Conservation (phyloP, 2,113 vertebrate genomes). For the Oncorhynchus kisutch region DNA sequence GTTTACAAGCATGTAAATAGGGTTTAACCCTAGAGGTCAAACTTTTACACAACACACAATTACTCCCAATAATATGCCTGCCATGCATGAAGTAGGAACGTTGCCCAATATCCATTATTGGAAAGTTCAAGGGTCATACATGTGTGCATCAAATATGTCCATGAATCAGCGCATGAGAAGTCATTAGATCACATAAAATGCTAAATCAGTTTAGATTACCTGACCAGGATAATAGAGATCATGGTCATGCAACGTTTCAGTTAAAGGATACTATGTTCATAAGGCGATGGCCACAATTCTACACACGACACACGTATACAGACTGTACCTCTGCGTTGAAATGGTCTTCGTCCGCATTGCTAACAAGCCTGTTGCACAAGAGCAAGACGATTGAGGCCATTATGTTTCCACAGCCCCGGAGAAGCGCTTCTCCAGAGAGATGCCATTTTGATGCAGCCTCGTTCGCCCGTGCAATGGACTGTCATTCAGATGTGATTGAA, state of each 20-base stretch:
- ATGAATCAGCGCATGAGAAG: too few relatives aligned
- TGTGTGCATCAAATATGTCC: too few relatives aligned
- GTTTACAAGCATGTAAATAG: not conserved
- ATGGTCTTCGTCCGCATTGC: slow-evolving; percentile 52
- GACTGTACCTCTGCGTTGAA: slow-evolving; percentile 72
- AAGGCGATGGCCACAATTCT: too few relatives aligned
- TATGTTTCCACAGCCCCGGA: slow-evolving; percentile 23
- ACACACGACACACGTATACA: too few relatives aligned
- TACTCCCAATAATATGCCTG: not conserved
- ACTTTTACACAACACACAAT: not conserved
- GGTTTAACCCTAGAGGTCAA: not conserved
- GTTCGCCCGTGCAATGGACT: too few relatives aligned
- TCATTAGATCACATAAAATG: too few relatives aligned
- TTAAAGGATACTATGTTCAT: too few relatives aligned
- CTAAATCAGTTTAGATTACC: too few relatives aligned
- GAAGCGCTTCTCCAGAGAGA: slow-evolving; percentile 19
- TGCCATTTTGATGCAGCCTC: slow-evolving; percentile 35
- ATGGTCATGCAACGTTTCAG: too few relatives aligned
- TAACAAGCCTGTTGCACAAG: slow-evolving; percentile 20
- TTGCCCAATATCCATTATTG: too few relatives aligned
- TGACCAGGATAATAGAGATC: too few relatives aligned
- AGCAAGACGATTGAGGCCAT: slow-evolving; percentile 16
- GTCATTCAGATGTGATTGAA: not conserved
- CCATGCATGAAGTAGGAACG: not conserved
- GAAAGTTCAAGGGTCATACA: too few relatives aligned